Evolutionary conservation across 2,888 invertebrate genomes (phyloP), one percentile per base, ranked within the genome.

Genomic region (Hartigia nigra): DNA sequence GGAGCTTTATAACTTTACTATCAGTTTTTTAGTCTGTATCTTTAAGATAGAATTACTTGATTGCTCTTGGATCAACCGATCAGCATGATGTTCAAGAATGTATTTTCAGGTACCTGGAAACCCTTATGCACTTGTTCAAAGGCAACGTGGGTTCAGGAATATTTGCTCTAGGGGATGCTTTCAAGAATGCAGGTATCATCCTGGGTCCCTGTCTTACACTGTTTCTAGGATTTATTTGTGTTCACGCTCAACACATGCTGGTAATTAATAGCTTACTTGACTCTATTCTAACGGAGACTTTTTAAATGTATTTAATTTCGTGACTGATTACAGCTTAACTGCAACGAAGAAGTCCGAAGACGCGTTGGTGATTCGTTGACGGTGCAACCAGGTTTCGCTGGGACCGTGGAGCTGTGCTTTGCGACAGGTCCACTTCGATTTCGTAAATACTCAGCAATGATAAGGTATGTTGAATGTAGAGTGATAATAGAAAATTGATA

Each of bases 131-230:
- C 91, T 93, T 99, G 80, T 95, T 99, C 90, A 97, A 98, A 91
- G 98, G 98, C 23, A 99, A 98, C 92, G 95, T 99, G 80, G 99
- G 99, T 39, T 98, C 98, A 0, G 99, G 99, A 0, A 95, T 99
- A 83, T 95, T 99, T 88, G 99, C 99, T 1, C 96, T 99, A 95
- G 99, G 99, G 12, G 96, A 97, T 90, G 99, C 98, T 0, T 97
- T 98, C 90, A 96, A 95, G 91, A 97, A 99, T 91, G 97, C 98
- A 32, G 99, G 99, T 12, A 92, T 99, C 1, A 89, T 97, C 81
- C 94, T 98, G 80, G 97, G 97, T 0, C 95, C 97, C 14, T 92
- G 96, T 75, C 94, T 97, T 77, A 95, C 98, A 0, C 92, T 96
- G 0, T 80, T 96, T 12, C 95, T 99, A 31, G 98, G 98, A 4